Base-by-base conservation (phyloP, 2,888 invertebrate species). In the Eupithecia abbreviata region DNA sequence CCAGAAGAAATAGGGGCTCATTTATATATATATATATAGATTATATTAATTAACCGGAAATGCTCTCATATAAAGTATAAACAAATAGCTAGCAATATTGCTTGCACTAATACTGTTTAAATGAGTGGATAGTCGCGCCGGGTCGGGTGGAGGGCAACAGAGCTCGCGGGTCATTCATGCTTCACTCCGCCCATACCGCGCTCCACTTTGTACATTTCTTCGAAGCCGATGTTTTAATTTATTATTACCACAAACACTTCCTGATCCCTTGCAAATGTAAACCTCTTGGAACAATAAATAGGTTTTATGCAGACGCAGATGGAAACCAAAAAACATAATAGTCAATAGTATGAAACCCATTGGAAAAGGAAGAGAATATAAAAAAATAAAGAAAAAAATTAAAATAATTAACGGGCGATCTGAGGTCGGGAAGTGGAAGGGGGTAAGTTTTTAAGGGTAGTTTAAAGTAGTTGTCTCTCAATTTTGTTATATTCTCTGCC, bases 91-190 rank as follows among this genome's bases (percentile, higher is more conserved):
- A 55, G 71, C 74, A 77, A 83, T 73, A 82, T 77, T 82, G 75
- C 84, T 83, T 85, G 82, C 79, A 84, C 80, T 85, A 85, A 85
- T 85, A 83, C 84, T 84, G 84, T 86, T 82, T 85, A 87, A 88
- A 86, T 85, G 86, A 84, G 86, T 84, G 85, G 85, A 85, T 85
- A 84, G 85, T 85, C 87, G 85, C 84, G 84, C 84, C 76, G 83
- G 90, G 88, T 90, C 89, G 86, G 85, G 87, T 89, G 86, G 87
- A 85, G 90, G 88, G 86, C 88, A 88, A 85, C 83, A 85, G 85
- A 86, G 88, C 89, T 90, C 82, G 86, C 85, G 86, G 91, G 90
- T 88, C 90, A 88, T 88, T 91, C 91, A 90, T 89, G 91, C 83
- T 85, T 85, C 86, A 88, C 90, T 86, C 91, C 90, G 91, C 91